Base-by-base conservation (phyloP, 2,888 invertebrate genomes). In the Iphiclides podalirius region DNA sequence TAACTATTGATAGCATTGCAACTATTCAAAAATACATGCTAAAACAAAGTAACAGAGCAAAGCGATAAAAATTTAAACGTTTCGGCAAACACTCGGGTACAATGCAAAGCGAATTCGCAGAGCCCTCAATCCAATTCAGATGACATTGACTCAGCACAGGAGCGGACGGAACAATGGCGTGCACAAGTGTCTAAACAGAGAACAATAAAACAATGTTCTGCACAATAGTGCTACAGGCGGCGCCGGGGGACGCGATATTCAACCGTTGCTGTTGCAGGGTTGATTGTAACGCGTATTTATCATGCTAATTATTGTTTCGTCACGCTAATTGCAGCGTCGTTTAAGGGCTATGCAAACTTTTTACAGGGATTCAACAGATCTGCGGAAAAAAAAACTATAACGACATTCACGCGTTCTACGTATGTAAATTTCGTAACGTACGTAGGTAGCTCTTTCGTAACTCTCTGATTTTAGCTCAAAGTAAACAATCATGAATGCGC, bases 151-250 rank as follows among this genome's bases (percentile, higher is more conserved):
- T 62, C 61, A 75, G 66, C 61, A 61, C 75, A 73, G n/a, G n/a
- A n/a, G n/a, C n/a, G n/a, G n/a, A 47, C 52, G 59, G 52, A 76
- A 75, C 77, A 78, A 74, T 73, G 70, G 70, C 71, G 71, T 72
- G 69, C 54, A 56, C 64, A 64, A 64, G 63, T 57, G 64, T 64
- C 67, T 64, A 72, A 78, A 79, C 75, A 77, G 63, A 53, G 49
- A 45, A 54, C 46, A 59, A 64, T 61, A 71, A 59, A 60, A 62
- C 65, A 59, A 63, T 38, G n/a, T n/a, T n/a, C n/a, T n/a, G 61
- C 57, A 55, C 56, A 67, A 76, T 68, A 63, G 65, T 69, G 65
- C 79, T 79, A 57, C 57, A 51, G 40, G 51, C 45, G 50, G 51
- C 37, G 52, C 50, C 56, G 48, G 57, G 36, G 60, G 59, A 60